A percentile compares a stretch with the other conserved stretches of the same genome.
phyloP scores from a whole-genome alignment of 2,888 invertebrate genomes.

The Pelosia muscerda region DNA sequence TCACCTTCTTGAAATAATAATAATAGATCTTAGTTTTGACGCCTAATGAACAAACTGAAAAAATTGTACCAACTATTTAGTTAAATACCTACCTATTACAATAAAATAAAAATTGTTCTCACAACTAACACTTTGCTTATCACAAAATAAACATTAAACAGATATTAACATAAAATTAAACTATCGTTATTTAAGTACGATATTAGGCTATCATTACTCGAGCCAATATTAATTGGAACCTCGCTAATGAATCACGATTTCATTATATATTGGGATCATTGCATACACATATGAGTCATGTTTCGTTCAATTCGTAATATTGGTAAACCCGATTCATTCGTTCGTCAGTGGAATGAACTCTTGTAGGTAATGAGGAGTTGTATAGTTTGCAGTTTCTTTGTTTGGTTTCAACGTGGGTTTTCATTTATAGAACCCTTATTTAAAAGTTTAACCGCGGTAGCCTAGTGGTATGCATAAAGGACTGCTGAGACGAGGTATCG shows the following conservation, averaged over 20 bases:
- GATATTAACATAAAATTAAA: background rate
- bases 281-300: slow-evolving; percentile 7
- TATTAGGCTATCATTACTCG: background rate
- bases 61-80: no score
- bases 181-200: background rate
- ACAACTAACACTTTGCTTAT: background rate
- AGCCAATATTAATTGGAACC: background rate
- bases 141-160: background rate
- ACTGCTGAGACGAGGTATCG: no score
- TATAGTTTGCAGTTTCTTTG: slow-evolving; percentile 9
- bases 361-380: background rate
- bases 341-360: slow-evolving; percentile 19
- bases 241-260: slow-evolving; percentile 10
- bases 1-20: no score
- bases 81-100: background rate
- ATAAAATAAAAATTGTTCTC: no score
- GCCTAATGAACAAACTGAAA: no score
- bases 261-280: slow-evolving; percentile 3
- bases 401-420: background rate
- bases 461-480: no score
- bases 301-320: slow-evolving; percentile 4
- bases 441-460: no score
- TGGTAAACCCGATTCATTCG: slow-evolving; percentile 6
- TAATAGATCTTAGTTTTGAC: no score
- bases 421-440: slow-evolving; percentile 3